Evolutionary conservation across 2,888 invertebrate species (phyloP).

Genomic region (Sipha maydis): DNA sequence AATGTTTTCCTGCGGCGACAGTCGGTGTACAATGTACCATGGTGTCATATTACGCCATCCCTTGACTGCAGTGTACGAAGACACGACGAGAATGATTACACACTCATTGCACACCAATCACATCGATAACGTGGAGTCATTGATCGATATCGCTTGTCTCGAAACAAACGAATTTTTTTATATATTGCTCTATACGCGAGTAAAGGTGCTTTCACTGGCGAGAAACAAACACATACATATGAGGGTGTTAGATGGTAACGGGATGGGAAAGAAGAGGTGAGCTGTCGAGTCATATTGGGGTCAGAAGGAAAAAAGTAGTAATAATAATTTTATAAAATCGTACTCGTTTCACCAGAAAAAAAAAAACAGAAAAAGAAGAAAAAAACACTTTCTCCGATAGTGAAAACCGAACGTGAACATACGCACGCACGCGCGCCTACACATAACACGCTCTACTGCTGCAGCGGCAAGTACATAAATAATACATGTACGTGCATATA

Average conservation of each 20-base stretch:
- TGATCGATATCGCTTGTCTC: conserved; percentile 12
- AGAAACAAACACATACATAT: not conserved
- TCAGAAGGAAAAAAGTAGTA: conserved; percentile 46
- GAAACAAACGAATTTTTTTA: not conserved
- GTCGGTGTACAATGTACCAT: not conserved
- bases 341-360: conserved; percentile 28
- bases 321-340: conserved; percentile 14
- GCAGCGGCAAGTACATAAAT: not conserved
- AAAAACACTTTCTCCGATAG: conserved; percentile 56
- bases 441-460: not conserved
- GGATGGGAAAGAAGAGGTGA: not conserved
- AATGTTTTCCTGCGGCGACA: not conserved
- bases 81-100: not conserved
- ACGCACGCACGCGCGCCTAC: not conserved
- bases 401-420: conserved; percentile 58
- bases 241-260: conserved; percentile 14
- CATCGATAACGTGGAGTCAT: not conserved
- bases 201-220: conserved; percentile 38
- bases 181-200: not conserved
- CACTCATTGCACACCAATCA: not conserved
- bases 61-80: not conserved
- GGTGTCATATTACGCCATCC: conserved; percentile 21
- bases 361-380: conserved; percentile 9
- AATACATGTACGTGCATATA: not conserved
- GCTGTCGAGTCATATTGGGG: conserved; percentile 12